Evolutionary conservation across 2,888 invertebrate species (phyloP).

Genomic region (Norana najaformis): DNA sequence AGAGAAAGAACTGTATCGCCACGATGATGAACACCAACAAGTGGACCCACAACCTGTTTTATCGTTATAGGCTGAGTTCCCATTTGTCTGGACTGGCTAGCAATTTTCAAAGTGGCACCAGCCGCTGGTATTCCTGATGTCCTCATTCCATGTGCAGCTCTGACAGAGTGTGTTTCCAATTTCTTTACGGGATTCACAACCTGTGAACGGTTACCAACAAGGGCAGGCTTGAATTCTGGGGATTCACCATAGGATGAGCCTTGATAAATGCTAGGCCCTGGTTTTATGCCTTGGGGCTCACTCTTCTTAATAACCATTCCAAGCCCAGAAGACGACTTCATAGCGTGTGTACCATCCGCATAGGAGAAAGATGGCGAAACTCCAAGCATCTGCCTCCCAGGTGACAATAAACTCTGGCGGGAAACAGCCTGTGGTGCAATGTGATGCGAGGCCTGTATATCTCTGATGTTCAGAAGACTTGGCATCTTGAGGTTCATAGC

Average conservation of each 20-base stretch:
- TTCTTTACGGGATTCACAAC: neutral
- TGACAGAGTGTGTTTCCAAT: neutral
- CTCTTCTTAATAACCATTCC: neutral
- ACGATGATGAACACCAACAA: slow-evolving; percentile 7
- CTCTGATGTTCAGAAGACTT: slow-evolving; percentile 39
- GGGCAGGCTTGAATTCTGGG: neutral
- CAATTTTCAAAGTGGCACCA: neutral
- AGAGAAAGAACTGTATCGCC: slow-evolving; percentile 14
- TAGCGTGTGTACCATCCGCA: neutral
- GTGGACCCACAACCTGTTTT: neutral
- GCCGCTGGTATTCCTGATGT: neutral
- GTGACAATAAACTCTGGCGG: neutral
- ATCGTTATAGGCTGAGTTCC: neutral
- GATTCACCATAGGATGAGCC: neutral
- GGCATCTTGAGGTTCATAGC: slow-evolving; percentile 41
- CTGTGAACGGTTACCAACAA: neutral
- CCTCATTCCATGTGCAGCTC: neutral
- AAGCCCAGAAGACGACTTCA: neutral
- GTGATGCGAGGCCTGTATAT: neutral
- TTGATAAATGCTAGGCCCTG: neutral
- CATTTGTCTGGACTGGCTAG: neutral
- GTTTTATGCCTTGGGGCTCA: neutral
- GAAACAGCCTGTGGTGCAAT: slow-evolving; percentile 8
- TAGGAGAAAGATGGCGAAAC: neutral
- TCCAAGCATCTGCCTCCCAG: neutral